These are phyloP conservation scores for Parasteatoda tepidariorum DNA, from an alignment of 1,140 invertebrate species.

Conservation along the genomic window DNA sequence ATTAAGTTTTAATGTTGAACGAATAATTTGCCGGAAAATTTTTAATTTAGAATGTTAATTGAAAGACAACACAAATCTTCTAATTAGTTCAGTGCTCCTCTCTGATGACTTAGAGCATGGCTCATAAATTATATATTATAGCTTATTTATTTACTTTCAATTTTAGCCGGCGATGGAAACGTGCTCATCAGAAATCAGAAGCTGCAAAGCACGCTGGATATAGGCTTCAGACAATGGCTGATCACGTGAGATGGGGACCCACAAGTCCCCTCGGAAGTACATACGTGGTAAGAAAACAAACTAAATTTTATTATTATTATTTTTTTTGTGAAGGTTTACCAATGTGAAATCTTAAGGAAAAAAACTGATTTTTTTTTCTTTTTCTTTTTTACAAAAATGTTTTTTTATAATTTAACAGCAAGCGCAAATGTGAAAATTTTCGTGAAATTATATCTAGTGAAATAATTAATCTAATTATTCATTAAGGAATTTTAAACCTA, in stretches of 20 bases:
- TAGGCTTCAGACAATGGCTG: constrained; percentile 49
- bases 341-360: not conserved
- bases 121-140: too few species aligned
- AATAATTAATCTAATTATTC: not conserved
- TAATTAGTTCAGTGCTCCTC: too few species aligned
- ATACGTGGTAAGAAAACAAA: constrained; percentile 35
- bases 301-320: not conserved
- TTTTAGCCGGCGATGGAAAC: constrained; percentile 84
- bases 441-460: not conserved
- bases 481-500: too few species aligned
- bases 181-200: constrained; percentile 79
- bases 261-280: constrained; percentile 11
- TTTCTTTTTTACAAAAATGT: not conserved
- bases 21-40: too few species aligned
- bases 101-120: too few species aligned
- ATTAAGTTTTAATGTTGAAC: too few species aligned
- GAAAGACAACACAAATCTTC: too few species aligned
- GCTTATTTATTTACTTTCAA: too few species aligned
- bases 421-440: not conserved
- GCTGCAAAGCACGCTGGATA: constrained; percentile 53
- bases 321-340: not conserved
- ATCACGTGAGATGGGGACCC: constrained; percentile 49
- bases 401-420: not conserved
- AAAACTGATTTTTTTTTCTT: not conserved
- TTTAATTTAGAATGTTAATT: too few species aligned